phyloP scores from a whole-genome alignment of 2,888 invertebrate genomes.

The Thalpophila matura region DNA sequence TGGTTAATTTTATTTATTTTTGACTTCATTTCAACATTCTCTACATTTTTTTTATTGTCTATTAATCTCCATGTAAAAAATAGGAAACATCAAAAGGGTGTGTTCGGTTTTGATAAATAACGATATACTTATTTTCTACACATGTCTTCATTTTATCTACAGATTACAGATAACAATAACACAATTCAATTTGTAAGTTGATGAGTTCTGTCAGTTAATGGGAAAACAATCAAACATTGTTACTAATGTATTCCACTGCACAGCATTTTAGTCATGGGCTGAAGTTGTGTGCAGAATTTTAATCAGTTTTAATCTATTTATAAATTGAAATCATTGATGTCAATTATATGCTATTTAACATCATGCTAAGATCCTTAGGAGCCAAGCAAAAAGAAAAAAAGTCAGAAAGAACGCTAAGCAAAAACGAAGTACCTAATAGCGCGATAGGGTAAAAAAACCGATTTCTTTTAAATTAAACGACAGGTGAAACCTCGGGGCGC shows the following conservation, averaged over 20 bases:
- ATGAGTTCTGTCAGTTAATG: slow-evolving; percentile 13
- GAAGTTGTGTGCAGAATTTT: slow-evolving; percentile 24
- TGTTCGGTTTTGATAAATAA: slow-evolving; percentile 20
- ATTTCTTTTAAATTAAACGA: too few species aligned
- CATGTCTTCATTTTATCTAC: slow-evolving; percentile 15
- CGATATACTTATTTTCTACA: slow-evolving; percentile 6
- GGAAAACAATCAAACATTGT: not conserved
- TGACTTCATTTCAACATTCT: too few species aligned
- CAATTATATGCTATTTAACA: too few species aligned
- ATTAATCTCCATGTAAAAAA: not conserved
- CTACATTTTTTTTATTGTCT: not conserved
- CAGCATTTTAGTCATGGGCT: not conserved
- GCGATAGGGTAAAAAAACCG: too few species aligned
- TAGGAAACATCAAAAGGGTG: not conserved
- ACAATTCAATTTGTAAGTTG: slow-evolving; percentile 33
- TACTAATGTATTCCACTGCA: not conserved
- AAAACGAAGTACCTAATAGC: too few species aligned
- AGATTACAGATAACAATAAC: slow-evolving; percentile 37
- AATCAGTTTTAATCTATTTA: slow-evolving; percentile 12
- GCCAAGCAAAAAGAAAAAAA: too few species aligned
- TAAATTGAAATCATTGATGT: slow-evolving; percentile 1
- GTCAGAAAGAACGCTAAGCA: too few species aligned
- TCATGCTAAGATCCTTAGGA: too few species aligned
- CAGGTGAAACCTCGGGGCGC: too few species aligned
- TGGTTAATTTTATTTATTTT: too few species aligned